A percentile compares a stretch with the other conserved stretches of the same genome.
Evolutionary conservation across 2,888 invertebrate species (phyloP).

Genomic region (Drosophila monieri): DNA sequence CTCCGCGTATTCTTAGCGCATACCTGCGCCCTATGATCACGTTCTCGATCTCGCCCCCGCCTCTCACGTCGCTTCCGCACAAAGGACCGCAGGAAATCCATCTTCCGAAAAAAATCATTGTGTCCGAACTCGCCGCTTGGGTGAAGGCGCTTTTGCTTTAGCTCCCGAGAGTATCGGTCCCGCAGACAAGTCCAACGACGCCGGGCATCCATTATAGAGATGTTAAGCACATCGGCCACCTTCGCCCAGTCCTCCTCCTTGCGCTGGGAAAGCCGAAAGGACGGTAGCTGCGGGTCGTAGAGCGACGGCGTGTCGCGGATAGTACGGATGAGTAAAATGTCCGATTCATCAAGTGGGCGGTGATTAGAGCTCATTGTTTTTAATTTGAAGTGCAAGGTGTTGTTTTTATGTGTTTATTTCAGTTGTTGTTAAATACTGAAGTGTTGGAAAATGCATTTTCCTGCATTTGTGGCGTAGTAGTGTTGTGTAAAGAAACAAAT

Average conservation of each 20-base stretch:
- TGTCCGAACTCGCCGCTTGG: conserved; percentile 73
- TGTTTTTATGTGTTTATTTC: conserved; percentile 9
- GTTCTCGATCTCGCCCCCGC: conserved; percentile 71
- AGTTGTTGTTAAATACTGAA: background rate
- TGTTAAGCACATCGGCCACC: conserved; percentile 73
- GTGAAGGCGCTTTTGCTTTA: conserved; percentile 79
- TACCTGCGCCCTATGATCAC: conserved; percentile 59
- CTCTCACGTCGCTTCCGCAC: conserved; percentile 79
- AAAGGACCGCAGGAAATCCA: conserved; percentile 81
- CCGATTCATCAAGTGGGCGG: conserved; percentile 76
- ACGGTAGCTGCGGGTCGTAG: conserved; percentile 81
- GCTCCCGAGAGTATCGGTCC: conserved; percentile 83
- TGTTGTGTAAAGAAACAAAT: too few relatives aligned
- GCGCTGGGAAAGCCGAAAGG: conserved; percentile 81
- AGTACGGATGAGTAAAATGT: conserved; percentile 77
- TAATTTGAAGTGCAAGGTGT: conserved; percentile 8
- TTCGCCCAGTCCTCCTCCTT: conserved; percentile 83
- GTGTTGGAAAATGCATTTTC: background rate
- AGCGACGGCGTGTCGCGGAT: conserved; percentile 80
- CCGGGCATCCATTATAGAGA: conserved; percentile 70
- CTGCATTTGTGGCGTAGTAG: too few relatives aligned
- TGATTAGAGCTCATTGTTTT: conserved; percentile 71
- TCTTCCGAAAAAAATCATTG: conserved; percentile 79
- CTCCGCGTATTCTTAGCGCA: conserved; percentile 61
- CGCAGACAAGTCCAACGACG: conserved; percentile 83